Conservation (phyloP, 2,113 vertebrate species). For the Myotis yumanensis region DNA sequence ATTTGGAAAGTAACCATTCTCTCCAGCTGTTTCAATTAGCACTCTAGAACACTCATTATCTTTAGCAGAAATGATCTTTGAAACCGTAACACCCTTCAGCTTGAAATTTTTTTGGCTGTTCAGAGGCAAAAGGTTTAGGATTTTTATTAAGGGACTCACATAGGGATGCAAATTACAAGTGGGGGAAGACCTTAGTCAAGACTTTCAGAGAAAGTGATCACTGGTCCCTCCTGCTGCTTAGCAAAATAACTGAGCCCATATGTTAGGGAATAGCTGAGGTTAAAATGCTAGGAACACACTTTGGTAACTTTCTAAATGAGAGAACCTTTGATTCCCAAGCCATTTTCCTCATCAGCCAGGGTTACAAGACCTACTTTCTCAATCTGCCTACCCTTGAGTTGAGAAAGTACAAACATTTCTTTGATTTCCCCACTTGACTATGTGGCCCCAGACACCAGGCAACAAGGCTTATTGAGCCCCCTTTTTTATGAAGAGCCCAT, state of each 20-base stretch:
- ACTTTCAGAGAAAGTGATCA: constrained; percentile 34
- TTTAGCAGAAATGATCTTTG: constrained; percentile 62
- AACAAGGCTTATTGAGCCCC: background rate
- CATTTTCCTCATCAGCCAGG: background rate
- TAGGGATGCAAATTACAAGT: constrained; percentile 53
- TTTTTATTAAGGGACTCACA: constrained; percentile 52
- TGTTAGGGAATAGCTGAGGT: background rate
- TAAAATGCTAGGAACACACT: background rate
- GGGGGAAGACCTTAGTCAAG: background rate
- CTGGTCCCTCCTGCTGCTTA: background rate
- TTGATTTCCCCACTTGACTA: background rate
- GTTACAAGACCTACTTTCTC: background rate
- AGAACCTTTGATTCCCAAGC: background rate
- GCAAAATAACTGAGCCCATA: background rate
- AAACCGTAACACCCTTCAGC: background rate
- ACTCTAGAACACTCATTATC: constrained; percentile 56
- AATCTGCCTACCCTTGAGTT: background rate
- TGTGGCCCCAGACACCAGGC: background rate
- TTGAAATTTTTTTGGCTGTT: constrained; percentile 37
- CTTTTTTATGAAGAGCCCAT: background rate
- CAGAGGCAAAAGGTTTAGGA: constrained; percentile 19
- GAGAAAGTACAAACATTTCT: background rate
- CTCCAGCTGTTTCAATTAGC: constrained; percentile 68
- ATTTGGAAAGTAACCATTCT: constrained; percentile 28
- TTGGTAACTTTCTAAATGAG: background rate